Conservation (phyloP, 2,888 invertebrate genomes). For the Nymphalis c-album region DNA sequence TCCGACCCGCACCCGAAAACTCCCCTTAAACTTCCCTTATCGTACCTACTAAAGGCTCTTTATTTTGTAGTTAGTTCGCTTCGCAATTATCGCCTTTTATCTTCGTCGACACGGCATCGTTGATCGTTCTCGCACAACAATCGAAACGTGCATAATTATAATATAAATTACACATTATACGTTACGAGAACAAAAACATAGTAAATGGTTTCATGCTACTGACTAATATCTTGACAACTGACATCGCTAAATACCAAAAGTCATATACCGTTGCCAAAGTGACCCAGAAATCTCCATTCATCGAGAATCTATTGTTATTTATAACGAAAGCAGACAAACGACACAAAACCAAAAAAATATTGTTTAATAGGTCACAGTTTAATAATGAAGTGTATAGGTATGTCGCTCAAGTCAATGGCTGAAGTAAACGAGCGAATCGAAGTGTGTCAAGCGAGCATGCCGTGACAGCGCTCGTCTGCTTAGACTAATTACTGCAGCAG, state of each 20-base stretch:
- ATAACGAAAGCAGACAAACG: constrained; percentile 56
- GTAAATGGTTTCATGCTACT: not conserved
- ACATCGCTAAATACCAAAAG: constrained; percentile 40
- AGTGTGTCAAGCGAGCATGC: constrained; percentile 51
- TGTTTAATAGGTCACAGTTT: constrained; percentile 47
- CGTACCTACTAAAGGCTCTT: constrained; percentile 77
- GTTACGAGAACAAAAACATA: not conserved
- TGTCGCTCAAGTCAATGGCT: constrained; percentile 49
- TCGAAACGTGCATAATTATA: constrained; percentile 26
- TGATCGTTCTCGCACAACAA: constrained; percentile 16
- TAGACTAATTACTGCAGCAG: constrained; percentile 74
- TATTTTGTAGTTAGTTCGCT: constrained; percentile 77
- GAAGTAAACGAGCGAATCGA: constrained; percentile 54
- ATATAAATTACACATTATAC: not conserved
- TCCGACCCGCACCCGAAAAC: constrained; percentile 76
- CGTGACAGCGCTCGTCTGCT: constrained; percentile 56
- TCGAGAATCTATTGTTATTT: constrained; percentile 61
- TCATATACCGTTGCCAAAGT: constrained; percentile 63
- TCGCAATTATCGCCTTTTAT: constrained; percentile 72
- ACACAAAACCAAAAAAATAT: constrained; percentile 49
- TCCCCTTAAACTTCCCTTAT: constrained; percentile 80
- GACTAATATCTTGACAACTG: constrained; percentile 25
- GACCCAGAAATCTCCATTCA: constrained; percentile 69
- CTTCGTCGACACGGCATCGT: constrained; percentile 44
- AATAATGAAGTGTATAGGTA: constrained; percentile 48